phyloP scores from a whole-genome alignment of 1,140 invertebrate species.

The Sminthurinus signatus region DNA sequence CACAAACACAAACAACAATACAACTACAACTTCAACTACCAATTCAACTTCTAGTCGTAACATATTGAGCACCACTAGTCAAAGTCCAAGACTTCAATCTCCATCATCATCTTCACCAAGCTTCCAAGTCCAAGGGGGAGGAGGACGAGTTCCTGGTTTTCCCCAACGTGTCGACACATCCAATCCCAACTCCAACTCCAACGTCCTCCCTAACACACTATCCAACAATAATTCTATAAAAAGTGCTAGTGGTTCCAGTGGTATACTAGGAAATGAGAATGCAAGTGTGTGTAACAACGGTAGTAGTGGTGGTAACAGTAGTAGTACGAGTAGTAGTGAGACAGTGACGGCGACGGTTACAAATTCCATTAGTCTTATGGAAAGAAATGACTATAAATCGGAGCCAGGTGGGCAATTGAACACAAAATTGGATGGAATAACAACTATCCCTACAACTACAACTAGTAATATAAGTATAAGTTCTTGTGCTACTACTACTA shows the following conservation, averaged over 20 bases:
- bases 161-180: conserved; percentile 53
- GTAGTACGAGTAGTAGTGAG: too few relatives aligned
- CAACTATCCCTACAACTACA: neutral
- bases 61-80: too few relatives aligned
- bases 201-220: neutral
- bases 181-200: neutral
- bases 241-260: neutral
- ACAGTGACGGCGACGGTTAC: neutral
- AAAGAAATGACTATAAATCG: neutral
- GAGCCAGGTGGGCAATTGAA: neutral
- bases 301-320: too few relatives aligned
- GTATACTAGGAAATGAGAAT: neutral
- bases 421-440: neutral
- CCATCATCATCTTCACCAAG: neutral
- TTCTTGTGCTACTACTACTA: too few relatives aligned
- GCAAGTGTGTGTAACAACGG: neutral
- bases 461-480: too few relatives aligned
- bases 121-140: neutral
- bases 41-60: too few relatives aligned
- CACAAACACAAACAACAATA: too few relatives aligned
- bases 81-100: neutral
- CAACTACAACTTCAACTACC: too few relatives aligned
- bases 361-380: neutral
- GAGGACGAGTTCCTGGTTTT: conserved; percentile 54
- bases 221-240: neutral